Evolutionary conservation across 2,888 invertebrate genomes (phyloP).

Genomic region (Platerodrilus igneus): DNA sequence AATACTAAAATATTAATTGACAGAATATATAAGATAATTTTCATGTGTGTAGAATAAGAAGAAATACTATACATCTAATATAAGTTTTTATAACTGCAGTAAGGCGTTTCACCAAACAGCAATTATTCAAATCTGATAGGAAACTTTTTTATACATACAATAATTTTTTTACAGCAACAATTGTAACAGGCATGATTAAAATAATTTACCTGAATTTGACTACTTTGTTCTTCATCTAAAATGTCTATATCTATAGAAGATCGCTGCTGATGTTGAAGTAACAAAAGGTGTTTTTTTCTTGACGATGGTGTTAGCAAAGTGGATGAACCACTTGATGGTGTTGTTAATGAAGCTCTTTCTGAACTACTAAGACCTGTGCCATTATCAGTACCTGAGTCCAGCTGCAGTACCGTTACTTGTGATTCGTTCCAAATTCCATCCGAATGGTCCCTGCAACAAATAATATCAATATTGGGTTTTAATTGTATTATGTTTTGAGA

Average conservation of each 20-base stretch:
- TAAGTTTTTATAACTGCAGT: too few relatives aligned
- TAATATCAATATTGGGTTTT: background rate
- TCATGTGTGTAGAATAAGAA: too few relatives aligned
- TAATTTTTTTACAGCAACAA: too few relatives aligned
- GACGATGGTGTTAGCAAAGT: constrained; percentile 73
- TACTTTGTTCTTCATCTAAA: constrained; percentile 66
- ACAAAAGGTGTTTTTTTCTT: constrained; percentile 67
- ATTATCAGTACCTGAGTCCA: constrained; percentile 65
- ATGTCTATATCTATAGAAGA: constrained; percentile 83
- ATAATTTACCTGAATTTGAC: constrained; percentile 54
- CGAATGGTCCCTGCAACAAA: constrained; percentile 64
- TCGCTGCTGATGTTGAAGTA: constrained; percentile 79
- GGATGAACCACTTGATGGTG: constrained; percentile 54
- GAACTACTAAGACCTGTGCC: constrained; percentile 55
- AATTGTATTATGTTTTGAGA: background rate
- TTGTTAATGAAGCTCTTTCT: constrained; percentile 47
- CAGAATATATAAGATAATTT: too few relatives aligned
- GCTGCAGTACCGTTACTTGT: constrained; percentile 76
- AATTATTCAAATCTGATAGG: too few relatives aligned
- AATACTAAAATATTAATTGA: too few relatives aligned
- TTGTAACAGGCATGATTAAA: too few relatives aligned
- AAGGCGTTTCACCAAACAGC: too few relatives aligned
- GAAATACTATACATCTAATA: too few relatives aligned
- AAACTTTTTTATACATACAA: too few relatives aligned
- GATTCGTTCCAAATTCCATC: constrained; percentile 89